These are phyloP conservation scores for Pan paniscus DNA, from an alignment of 2,113 vertebrate genomes.

Conservation along the genomic window DNA sequence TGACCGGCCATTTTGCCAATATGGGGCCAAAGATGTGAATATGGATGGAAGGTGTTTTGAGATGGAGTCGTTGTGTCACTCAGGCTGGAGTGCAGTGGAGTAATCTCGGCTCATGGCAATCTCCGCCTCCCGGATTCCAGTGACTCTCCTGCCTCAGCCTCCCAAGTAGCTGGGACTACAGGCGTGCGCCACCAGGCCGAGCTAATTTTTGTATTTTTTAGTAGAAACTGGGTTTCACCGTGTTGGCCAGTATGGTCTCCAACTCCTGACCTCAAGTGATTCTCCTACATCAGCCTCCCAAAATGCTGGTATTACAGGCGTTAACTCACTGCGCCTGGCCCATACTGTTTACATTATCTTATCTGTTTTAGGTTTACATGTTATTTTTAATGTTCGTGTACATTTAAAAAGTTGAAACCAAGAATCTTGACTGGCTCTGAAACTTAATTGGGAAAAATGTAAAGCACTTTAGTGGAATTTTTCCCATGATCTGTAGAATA, in stretches of 20 bases:
- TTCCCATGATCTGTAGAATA: slow-evolving; percentile 58
- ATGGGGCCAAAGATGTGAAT: background rate
- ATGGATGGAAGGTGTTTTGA: background rate
- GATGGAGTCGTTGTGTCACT: background rate
- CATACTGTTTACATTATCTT: slow-evolving; percentile 26
- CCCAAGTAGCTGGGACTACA: background rate
- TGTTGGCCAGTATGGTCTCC: background rate
- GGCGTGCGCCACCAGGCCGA: background rate
- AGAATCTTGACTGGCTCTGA: slow-evolving; percentile 49
- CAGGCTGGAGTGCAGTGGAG: background rate
- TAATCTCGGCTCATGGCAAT: too few relatives aligned
- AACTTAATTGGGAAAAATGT: slow-evolving; percentile 74
- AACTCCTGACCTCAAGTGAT: background rate
- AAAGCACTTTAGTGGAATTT: slow-evolving; percentile 75
- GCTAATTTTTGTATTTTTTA: background rate
- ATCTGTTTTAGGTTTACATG: background rate
- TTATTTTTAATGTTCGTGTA: slow-evolving; percentile 28
- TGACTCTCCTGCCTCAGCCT: background rate
- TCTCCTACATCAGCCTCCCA: background rate
- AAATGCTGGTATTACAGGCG: background rate
- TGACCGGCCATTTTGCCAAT: slow-evolving; percentile 10
- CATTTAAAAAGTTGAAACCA: slow-evolving; percentile 34
- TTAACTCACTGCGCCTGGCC: background rate
- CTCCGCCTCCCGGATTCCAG: background rate
- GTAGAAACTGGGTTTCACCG: background rate